phyloP scores from a whole-genome alignment of 2,113 vertebrate species.

The Ia io region DNA sequence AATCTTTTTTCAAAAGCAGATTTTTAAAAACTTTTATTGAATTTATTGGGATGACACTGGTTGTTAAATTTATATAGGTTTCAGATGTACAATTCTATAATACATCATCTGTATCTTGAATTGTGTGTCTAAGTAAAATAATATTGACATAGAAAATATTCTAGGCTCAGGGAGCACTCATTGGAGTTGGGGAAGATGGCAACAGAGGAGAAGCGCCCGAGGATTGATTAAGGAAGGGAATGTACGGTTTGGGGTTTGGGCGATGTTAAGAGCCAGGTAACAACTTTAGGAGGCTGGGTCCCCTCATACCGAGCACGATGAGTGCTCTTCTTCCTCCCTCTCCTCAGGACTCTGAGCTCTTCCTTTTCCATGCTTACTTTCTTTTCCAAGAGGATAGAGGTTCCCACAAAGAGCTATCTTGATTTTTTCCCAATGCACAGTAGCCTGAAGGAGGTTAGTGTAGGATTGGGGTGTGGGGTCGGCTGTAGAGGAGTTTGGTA shows the following conservation, averaged over 20 bases:
- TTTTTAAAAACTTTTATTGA: neutral
- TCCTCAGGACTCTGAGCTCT: neutral
- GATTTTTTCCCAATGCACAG: neutral
- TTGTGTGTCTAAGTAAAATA: neutral
- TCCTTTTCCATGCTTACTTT: neutral
- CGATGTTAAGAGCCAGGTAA: neutral
- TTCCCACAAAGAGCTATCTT: neutral
- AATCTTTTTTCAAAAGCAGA: neutral
- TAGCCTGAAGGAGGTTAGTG: neutral
- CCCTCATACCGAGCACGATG: neutral
- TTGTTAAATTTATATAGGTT: no score
- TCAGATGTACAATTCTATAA: no score
- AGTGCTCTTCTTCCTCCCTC: neutral
- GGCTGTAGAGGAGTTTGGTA: neutral
- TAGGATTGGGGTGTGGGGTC: neutral
- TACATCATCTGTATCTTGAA: no score
- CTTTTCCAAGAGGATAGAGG: neutral
- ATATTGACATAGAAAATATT: neutral
- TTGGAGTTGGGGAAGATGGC: neutral
- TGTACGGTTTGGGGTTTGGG: neutral
- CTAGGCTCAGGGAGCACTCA: neutral
- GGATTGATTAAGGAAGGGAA: neutral
- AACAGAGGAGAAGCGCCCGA: neutral
- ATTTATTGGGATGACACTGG: no score
- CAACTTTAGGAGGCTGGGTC: neutral